These are phyloP conservation scores for Magallana nippona DNA, from an alignment of 2,888 invertebrate genomes.

Conservation along the genomic window DNA sequence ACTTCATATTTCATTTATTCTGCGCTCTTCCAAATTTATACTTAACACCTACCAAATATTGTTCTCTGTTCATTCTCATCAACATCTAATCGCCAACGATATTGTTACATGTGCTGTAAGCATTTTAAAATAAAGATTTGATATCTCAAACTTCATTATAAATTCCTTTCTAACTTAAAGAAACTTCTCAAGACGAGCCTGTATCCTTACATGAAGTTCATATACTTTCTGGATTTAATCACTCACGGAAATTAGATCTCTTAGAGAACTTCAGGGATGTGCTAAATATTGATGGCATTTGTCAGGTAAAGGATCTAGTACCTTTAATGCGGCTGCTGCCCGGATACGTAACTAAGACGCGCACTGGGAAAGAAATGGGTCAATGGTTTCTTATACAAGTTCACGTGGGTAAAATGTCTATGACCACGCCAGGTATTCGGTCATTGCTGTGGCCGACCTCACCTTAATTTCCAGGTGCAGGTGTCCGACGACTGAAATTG, in stretches of 20 bases:
- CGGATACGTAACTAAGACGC: neutral
- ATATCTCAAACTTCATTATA: too few species aligned
- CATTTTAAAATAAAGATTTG: too few species aligned
- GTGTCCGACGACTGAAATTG: neutral
- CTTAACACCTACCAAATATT: too few species aligned
- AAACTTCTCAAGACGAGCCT: too few species aligned
- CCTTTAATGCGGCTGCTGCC: neutral
- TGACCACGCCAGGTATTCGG: neutral
- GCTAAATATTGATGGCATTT: conserved; percentile 3
- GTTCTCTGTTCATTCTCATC: too few species aligned
- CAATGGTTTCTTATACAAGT: neutral
- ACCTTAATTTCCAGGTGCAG: neutral
- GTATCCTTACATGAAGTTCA: too few species aligned
- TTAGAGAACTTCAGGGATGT: neutral
- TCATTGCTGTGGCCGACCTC: neutral
- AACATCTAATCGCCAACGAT: too few species aligned
- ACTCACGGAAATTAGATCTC: neutral
- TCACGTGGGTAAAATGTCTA: neutral
- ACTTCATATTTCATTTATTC: too few species aligned
- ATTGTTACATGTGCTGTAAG: too few species aligned
- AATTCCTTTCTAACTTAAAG: too few species aligned
- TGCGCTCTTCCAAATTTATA: too few species aligned
- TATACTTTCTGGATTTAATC: neutral
- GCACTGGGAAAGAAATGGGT: neutral
- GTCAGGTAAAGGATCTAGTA: neutral